Evolutionary conservation across 2,797 vertebrate species (phyloP).

Genomic region (Arremon brunneinucha): DNA sequence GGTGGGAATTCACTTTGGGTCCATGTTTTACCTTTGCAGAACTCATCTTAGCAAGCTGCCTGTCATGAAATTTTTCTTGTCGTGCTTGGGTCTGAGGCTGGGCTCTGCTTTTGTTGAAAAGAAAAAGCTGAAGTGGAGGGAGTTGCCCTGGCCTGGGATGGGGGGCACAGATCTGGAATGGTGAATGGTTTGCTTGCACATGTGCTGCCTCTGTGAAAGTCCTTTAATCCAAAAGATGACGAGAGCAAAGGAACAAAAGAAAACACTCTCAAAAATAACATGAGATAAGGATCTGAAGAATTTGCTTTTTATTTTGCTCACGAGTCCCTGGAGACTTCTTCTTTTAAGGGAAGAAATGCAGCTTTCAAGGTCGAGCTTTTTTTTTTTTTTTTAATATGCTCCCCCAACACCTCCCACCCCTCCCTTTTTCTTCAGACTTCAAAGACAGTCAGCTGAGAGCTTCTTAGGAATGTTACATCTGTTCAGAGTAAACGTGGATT

Average conservation of each 20-base stretch:
- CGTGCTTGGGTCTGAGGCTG: background rate
- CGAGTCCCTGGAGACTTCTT: constrained; percentile 24
- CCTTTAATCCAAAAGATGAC: background rate
- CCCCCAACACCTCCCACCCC: too few species aligned
- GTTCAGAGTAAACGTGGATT: background rate
- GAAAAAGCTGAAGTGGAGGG: background rate
- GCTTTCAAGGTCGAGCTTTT: constrained; percentile 26
- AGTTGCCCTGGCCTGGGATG: background rate
- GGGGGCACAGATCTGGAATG: background rate
- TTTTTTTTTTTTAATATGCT: background rate
- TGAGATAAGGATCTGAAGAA: constrained; percentile 58
- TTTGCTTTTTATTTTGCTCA: constrained; percentile 50
- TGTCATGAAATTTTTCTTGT: background rate
- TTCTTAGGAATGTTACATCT: constrained; percentile 41
- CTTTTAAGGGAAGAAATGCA: constrained; percentile 59
- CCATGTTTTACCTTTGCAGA: background rate
- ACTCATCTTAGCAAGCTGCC: background rate
- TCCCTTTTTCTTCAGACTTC: constrained; percentile 38
- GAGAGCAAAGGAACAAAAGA: constrained; percentile 26
- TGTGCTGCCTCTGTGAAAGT: background rate
- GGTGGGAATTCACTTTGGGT: background rate
- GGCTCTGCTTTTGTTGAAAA: background rate
- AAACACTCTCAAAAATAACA: constrained; percentile 57
- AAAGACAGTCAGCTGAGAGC: constrained; percentile 47
- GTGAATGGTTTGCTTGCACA: background rate